Evolutionary conservation across 1,140 invertebrate species (phyloP).

Genomic region (Bradynema listronoti): DNA sequence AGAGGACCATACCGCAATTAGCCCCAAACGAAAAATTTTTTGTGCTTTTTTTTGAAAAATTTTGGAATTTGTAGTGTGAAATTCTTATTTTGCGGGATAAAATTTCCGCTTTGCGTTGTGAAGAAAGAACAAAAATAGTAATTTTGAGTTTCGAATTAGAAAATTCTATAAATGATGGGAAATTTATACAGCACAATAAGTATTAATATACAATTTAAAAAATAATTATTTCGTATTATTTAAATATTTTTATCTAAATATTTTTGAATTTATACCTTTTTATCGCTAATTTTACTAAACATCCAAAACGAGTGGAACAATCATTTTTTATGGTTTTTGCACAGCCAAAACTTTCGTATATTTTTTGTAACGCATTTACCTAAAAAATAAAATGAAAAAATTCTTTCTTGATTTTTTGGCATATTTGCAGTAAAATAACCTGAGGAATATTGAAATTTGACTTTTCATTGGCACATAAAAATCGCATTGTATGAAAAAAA

Average conservation of each 20-base stretch:
- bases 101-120: too few relatives aligned
- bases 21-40: too few relatives aligned
- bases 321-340: conserved; percentile 32
- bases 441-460: neutral
- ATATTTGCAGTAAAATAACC: neutral
- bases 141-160: too few relatives aligned
- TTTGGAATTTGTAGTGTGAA: too few relatives aligned
- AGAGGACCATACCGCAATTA: too few relatives aligned
- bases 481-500: conserved; percentile 26
- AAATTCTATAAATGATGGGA: too few relatives aligned
- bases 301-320: conserved; percentile 19
- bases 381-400: conserved; percentile 1
- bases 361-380: conserved; percentile 17
- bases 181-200: too few relatives aligned
- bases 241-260: neutral
- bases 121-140: too few relatives aligned
- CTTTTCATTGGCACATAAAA: conserved; percentile 14
- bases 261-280: conserved; percentile 5
- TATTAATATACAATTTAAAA: too few relatives aligned
- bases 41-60: too few relatives aligned
- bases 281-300: conserved; percentile 25
- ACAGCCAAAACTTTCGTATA: conserved; percentile 10
- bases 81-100: too few relatives aligned
- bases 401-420: neutral
- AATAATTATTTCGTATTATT: too few relatives aligned